Evolutionary conservation across 2,888 invertebrate genomes (phyloP).

Genomic region (Drosophila kanekoi): DNA sequence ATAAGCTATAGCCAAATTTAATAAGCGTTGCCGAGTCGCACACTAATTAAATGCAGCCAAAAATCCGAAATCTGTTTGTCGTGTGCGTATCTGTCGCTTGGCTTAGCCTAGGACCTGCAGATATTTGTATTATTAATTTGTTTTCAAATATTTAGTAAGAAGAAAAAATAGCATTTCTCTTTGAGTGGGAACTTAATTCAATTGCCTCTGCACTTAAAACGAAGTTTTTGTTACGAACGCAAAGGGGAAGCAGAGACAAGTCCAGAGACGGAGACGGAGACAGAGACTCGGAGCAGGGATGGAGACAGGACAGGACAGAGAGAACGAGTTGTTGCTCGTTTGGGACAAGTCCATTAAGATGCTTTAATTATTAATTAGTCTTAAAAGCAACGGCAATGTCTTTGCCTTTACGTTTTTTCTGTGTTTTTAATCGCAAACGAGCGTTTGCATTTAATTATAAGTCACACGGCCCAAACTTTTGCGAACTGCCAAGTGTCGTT

Average conservation of each 20-base stretch:
- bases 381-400: slow-evolving; percentile 70
- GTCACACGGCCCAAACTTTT: slow-evolving; percentile 25
- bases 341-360: slow-evolving; percentile 76
- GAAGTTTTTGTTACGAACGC: slow-evolving; percentile 59
- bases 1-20: slow-evolving; percentile 40
- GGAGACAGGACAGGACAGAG: neutral
- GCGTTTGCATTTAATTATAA: slow-evolving; percentile 77
- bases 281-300: neutral
- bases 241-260: slow-evolving; percentile 8
- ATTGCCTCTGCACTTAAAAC: slow-evolving; percentile 74
- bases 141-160: slow-evolving; percentile 62
- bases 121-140: slow-evolving; percentile 61
- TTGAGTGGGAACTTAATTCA: slow-evolving; percentile 71
- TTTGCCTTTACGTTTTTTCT: slow-evolving; percentile 39
- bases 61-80: neutral
- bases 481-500: slow-evolving; percentile 5
- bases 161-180: slow-evolving; percentile 55
- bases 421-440: slow-evolving; percentile 65
- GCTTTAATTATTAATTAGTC: slow-evolving; percentile 77
- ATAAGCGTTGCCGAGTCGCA: slow-evolving; percentile 35
- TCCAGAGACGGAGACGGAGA: slow-evolving; percentile 7
- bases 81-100: slow-evolving; percentile 5
- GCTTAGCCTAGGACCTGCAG: slow-evolving; percentile 3
- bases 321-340: slow-evolving; percentile 54
- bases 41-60: slow-evolving; percentile 39